Evolutionary conservation across 2,888 invertebrate species (phyloP), one percentile per base, ranked within the genome.

Genomic region (Plagodis pulveraria): DNA sequence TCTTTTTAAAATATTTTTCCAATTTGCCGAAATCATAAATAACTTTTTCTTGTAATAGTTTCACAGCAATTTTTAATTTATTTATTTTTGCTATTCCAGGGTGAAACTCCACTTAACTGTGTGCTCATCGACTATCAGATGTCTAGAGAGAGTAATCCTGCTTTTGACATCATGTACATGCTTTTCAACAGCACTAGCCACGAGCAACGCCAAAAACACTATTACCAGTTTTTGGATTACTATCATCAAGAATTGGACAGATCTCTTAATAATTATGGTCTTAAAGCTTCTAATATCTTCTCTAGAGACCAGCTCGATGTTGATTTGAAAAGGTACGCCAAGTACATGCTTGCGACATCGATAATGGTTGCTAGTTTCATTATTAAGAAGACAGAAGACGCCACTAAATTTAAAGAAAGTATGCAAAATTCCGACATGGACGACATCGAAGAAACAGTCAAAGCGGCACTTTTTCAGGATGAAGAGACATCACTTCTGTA

Each of bases 91-190:
- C 12, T 10, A 2, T 55, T 78, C 74, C 74, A 83, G 83, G 70
- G 64, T 6, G 71, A 65, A 2, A 51, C 51, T 6, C 51, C 73
- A 5, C 58, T 65, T 0, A 64, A 75, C 5, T 73, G 73, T 12
- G 66, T 77, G 0, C 67, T 83, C 65, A 76, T 83, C 4, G 83
- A 83, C 63, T 83, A 80, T 54, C 83, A 83, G 61, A 1, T 74
- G 9, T 66, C 77, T 0, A 76, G 58, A 45, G 72, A 71, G 56
- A 62, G 63, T 6, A 77, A 56, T 34, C 82, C 81, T 5, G 77
- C 60, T 0, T 53, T 54, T 6, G 83, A 83, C 34, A 35, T 83
- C 0, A 63, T 77, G 5, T 80, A 76, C 59, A 62, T 81, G 65
- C 65, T 83, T 9, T 79, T 81, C 55, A 79, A 72, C 58, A 78